Conservation (phyloP, 2,888 invertebrate species). For the Drosophila kambysellisi region DNA sequence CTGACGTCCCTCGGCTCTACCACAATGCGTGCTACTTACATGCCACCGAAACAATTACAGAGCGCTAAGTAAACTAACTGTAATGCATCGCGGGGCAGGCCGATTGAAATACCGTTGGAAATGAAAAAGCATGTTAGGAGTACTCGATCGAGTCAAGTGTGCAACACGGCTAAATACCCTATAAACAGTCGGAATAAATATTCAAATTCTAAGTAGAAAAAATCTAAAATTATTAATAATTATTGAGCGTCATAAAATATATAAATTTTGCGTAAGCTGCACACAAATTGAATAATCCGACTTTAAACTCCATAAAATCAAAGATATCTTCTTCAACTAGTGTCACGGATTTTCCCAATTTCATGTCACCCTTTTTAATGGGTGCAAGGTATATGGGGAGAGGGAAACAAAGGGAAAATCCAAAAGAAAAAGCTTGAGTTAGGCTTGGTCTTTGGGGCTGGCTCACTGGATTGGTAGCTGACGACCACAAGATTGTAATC, state of each 20-base stretch:
- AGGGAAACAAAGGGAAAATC: conserved; percentile 46
- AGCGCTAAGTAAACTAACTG: conserved; percentile 80
- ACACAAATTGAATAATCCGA: not conserved
- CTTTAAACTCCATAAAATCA: not conserved
- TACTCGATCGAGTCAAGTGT: not conserved
- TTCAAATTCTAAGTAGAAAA: not conserved
- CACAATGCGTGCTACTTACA: conserved; percentile 80
- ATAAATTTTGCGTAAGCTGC: not conserved
- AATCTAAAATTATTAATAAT: not conserved
- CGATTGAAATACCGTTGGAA: conserved; percentile 76
- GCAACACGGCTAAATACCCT: not conserved
- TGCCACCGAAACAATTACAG: conserved; percentile 80
- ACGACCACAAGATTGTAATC: conserved; percentile 82
- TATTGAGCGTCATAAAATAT: not conserved
- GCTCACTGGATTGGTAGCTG: conserved; percentile 20
- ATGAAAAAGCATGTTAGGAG: conserved; percentile 26
- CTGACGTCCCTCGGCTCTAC: conserved; percentile 9
- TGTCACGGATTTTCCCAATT: not conserved
- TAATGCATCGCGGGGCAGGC: conserved; percentile 53
- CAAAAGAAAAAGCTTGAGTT: conserved; percentile 52
- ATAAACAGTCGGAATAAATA: too few relatives aligned
- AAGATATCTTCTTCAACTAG: not conserved
- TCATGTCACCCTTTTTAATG: not conserved
- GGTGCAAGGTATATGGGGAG: conserved; percentile 11
- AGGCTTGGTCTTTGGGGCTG: conserved; percentile 14